phyloP scores from a whole-genome alignment of 2,113 vertebrate species.

The Sula dactylatra region DNA sequence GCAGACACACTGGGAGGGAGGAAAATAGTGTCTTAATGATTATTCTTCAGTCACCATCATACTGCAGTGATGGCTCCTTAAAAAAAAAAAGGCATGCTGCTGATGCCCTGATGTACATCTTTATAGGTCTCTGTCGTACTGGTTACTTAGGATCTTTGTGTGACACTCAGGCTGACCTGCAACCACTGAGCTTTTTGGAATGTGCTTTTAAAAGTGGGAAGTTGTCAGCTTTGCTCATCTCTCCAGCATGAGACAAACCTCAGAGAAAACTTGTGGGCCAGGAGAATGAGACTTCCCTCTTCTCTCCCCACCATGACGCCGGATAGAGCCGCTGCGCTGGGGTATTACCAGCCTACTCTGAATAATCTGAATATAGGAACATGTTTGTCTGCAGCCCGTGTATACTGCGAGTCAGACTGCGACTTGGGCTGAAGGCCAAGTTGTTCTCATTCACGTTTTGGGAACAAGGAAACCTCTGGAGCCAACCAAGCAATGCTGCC shows the following conservation, averaged over 20 bases:
- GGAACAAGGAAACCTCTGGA: not conserved
- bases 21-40: not conserved
- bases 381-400: accelerated
- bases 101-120: not conserved
- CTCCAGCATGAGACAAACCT: not conserved
- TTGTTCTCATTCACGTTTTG: accelerated
- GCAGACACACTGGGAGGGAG: not conserved
- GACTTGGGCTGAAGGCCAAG: not conserved
- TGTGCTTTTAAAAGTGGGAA: not conserved
- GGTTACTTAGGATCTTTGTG: not conserved
- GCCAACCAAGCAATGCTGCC: not conserved
- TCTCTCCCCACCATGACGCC: accelerated
- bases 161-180: not conserved
- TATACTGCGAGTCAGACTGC: not conserved
- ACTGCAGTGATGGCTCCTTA: not conserved
- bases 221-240: not conserved
- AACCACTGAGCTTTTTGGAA: not conserved
- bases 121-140: not conserved
- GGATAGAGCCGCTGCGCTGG: not conserved
- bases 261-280: not conserved
- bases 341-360: not conserved
- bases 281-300: not conserved
- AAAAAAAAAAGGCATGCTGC: not conserved
- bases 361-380: not conserved
- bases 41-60: not conserved